Conservation (phyloP, 1,140 invertebrate genomes). For the Drosophila grimshawi region DNA sequence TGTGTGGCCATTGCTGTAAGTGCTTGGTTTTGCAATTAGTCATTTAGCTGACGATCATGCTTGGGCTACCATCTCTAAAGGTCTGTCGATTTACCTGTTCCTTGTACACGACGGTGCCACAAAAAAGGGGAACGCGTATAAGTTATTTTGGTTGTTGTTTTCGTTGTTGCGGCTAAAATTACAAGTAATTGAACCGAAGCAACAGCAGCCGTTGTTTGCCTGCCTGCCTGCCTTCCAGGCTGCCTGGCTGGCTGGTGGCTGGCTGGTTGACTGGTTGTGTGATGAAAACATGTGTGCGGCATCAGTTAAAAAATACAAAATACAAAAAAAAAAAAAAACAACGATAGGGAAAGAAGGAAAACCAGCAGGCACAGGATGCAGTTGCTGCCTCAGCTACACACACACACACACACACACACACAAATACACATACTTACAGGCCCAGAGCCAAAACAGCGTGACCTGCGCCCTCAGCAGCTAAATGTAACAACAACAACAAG, state of each 20-base stretch:
- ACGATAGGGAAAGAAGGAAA: slow-evolving; percentile 5
- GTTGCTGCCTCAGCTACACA: slow-evolving; percentile 19
- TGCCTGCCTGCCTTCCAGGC: slow-evolving; percentile 7
- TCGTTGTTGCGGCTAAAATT: slow-evolving; percentile 76
- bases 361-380: slow-evolving; percentile 62
- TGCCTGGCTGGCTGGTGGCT: slow-evolving; percentile 9
- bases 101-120: neutral
- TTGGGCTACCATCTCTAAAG: slow-evolving; percentile 22
- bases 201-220: slow-evolving; percentile 32
- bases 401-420: no score
- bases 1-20: no score
- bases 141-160: slow-evolving; percentile 24
- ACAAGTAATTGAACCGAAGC: slow-evolving; percentile 78
- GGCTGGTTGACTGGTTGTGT: slow-evolving; percentile 10
- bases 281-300: slow-evolving; percentile 66
- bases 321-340: neutral
- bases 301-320: slow-evolving; percentile 42
- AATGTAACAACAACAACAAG: slow-evolving; percentile 42
- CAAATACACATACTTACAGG: neutral
- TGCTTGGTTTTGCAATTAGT: no score
- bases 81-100: slow-evolving; percentile 35
- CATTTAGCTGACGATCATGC: no score
- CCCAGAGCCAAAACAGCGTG: slow-evolving; percentile 26
- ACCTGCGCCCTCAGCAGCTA: slow-evolving; percentile 46
- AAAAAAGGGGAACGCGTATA: slow-evolving; percentile 20